A percentile compares a stretch with the other conserved stretches of the same genome.
These are phyloP conservation scores for Heloderma charlesbogerti DNA, from an alignment of 2,113 vertebrate species.

Conservation along the genomic window DNA sequence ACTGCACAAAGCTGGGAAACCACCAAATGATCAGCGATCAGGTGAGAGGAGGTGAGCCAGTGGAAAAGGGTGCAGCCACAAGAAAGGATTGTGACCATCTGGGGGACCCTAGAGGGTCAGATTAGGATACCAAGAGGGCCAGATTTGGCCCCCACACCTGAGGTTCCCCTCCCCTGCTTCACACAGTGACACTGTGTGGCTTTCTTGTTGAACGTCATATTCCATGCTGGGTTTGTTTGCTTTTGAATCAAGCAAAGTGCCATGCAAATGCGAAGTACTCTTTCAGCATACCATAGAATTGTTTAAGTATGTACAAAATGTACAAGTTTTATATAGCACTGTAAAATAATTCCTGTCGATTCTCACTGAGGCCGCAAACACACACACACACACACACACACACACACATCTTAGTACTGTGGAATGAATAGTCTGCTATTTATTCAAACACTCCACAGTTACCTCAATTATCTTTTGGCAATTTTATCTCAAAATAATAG, in stretches of 20 bases:
- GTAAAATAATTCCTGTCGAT: neutral
- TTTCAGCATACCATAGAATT: neutral
- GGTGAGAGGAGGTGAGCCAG: too few species aligned
- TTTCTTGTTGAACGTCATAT: neutral
- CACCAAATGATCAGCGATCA: too few species aligned
- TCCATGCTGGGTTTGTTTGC: neutral
- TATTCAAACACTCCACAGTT: neutral
- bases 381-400: too few species aligned
- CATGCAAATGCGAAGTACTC: neutral
- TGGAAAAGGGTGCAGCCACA: too few species aligned
- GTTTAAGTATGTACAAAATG: neutral
- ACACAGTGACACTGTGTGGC: neutral
- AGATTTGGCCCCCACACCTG: too few species aligned
- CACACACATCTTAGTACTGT: neutral
- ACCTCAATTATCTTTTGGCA: too few species aligned
- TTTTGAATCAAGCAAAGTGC: neutral
- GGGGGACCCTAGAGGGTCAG: too few species aligned
- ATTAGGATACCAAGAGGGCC: too few species aligned
- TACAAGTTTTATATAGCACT: neutral
- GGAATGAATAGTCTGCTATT: neutral
- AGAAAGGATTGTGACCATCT: too few species aligned
- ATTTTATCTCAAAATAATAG: neutral
- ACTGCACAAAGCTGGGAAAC: too few species aligned
- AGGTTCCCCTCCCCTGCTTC: neutral
- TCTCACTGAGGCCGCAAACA: neutral